These are phyloP conservation scores for Homarus americanus DNA, from an alignment of 1,140 invertebrate species.

Conservation along the genomic window DNA sequence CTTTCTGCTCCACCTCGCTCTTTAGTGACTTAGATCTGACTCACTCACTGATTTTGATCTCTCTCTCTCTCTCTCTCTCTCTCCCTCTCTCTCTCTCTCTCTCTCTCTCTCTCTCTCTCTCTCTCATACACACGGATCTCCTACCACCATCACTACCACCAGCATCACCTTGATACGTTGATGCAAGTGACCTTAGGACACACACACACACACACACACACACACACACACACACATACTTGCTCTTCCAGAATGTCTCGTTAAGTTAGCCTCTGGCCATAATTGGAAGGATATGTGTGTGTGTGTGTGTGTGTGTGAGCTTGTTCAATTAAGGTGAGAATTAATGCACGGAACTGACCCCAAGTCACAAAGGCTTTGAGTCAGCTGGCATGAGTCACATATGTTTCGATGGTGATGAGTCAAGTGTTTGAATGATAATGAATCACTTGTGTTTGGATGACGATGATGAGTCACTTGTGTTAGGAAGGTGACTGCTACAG, in stretches of 20 bases:
- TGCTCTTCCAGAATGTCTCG: not conserved
- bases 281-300: not conserved
- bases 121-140: too few relatives aligned
- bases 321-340: not conserved
- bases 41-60: not conserved
- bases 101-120: conserved; percentile 4
- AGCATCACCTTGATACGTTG: not conserved
- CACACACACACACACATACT: conserved; percentile 24
- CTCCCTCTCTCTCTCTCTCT: not conserved
- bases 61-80: conserved; percentile 31
- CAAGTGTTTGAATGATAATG: not conserved
- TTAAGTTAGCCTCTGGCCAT: not conserved
- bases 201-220: conserved; percentile 51
- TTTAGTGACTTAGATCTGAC: conserved; percentile 8
- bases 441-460: not conserved
- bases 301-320: not conserved
- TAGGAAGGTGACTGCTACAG: not conserved
- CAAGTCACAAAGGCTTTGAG: too few relatives aligned
- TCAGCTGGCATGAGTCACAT: too few relatives aligned
- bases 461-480: not conserved
- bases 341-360: too few relatives aligned
- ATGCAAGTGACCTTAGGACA: not conserved
- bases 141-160: too few relatives aligned
- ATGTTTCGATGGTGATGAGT: too few relatives aligned
- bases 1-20: not conserved